Percentiles rank a stretch among this genome's conserved stretches.
phyloP scores from a whole-genome alignment of 2,888 invertebrate genomes.

The Petrolisthes manimaculis region DNA sequence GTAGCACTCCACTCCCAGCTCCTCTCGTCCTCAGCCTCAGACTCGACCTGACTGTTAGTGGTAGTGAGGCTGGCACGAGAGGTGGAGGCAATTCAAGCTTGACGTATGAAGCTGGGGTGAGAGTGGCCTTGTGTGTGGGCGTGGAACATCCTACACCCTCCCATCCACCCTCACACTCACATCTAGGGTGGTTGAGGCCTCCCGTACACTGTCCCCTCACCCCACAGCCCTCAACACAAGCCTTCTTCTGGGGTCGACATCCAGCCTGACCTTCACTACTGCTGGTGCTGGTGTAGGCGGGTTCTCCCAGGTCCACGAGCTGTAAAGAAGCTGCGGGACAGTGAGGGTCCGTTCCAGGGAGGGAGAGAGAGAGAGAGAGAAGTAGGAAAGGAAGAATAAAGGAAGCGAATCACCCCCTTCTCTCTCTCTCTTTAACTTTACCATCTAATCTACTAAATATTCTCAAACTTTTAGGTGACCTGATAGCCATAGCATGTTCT shows the following conservation, averaged over 20 bases:
- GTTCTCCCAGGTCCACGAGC: constrained; percentile 78
- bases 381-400: too few species aligned
- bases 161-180: constrained; percentile 49
- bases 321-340: constrained; percentile 27
- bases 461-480: too few species aligned
- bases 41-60: constrained; percentile 20
- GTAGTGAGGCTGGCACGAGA: constrained; percentile 17
- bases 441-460: too few species aligned
- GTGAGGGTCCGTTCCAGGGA: too few species aligned
- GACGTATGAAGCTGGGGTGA: constrained; percentile 32
- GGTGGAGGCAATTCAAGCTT: constrained; percentile 56
- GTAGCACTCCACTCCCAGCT: constrained; percentile 18
- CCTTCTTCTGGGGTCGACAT: constrained; percentile 71
- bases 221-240: constrained; percentile 40
- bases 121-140: constrained; percentile 27
- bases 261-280: constrained; percentile 71
- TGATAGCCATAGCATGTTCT: too few species aligned
- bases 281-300: constrained; percentile 80
- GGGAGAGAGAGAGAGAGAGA: too few species aligned
- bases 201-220: constrained; percentile 35
- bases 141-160: constrained; percentile 22
- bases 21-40: constrained; percentile 38
- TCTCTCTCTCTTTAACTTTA: too few species aligned
- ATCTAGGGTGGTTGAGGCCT: constrained; percentile 16
- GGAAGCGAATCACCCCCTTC: too few species aligned